phyloP scores from a whole-genome alignment of 2,888 invertebrate species.

The Cryptus viduatorius region DNA sequence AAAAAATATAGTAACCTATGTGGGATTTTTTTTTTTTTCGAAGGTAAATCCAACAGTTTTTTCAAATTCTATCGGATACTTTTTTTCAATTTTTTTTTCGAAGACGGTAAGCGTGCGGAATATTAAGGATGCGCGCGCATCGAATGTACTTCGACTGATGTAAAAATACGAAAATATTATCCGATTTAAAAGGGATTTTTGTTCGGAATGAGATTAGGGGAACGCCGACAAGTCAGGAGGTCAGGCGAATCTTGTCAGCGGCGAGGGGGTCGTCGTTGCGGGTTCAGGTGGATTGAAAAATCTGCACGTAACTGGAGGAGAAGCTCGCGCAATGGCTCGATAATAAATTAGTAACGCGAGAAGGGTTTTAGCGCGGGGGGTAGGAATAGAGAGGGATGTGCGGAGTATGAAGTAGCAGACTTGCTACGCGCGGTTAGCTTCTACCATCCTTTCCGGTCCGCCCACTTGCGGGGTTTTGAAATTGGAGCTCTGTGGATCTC shows the following conservation, averaged over 20 bases:
- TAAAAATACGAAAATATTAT: conserved; percentile 9
- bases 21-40: too few species aligned
- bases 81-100: too few species aligned
- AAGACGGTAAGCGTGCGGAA: neutral
- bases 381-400: conserved; percentile 14
- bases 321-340: conserved; percentile 78
- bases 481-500: conserved; percentile 75
- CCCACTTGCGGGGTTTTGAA: conserved; percentile 78
- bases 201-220: neutral
- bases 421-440: conserved; percentile 73
- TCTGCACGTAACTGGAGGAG: conserved; percentile 75
- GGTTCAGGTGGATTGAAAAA: conserved; percentile 72
- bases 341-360: conserved; percentile 84
- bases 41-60: too few species aligned
- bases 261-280: conserved; percentile 4
- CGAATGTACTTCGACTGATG: neutral
- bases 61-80: too few species aligned
- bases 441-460: conserved; percentile 74
- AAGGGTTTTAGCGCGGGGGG: conserved; percentile 74
- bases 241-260: neutral
- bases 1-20: too few species aligned
- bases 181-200: neutral
- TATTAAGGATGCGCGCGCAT: neutral
- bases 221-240: conserved; percentile 13
- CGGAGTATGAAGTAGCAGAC: conserved; percentile 12